Conservation (phyloP, 2,113 vertebrate species). For the Bambusicola thoracicus region DNA sequence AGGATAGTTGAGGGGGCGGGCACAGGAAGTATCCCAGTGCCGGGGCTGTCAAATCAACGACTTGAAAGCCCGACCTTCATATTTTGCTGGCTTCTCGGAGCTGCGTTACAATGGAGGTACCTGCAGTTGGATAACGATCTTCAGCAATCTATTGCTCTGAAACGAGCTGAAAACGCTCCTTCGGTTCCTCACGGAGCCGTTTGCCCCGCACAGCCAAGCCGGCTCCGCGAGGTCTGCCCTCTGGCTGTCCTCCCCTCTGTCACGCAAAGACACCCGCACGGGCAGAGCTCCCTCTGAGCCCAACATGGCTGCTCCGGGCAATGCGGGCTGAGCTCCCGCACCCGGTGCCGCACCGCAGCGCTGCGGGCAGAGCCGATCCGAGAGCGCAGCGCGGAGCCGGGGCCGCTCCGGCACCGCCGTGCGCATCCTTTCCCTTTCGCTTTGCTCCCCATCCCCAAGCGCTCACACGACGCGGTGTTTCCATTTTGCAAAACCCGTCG, state of each 20-base stretch:
- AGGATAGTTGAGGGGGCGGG: constrained; percentile 21
- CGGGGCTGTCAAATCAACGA: constrained; percentile 25
- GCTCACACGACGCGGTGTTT: not conserved
- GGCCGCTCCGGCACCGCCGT: not conserved
- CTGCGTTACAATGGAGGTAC: not conserved
- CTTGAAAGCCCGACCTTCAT: constrained; percentile 24
- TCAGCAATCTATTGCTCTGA: not conserved
- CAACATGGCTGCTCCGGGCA: constrained; percentile 49
- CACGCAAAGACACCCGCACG: not conserved
- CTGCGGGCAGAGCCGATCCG: not conserved
- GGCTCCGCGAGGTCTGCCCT: not conserved
- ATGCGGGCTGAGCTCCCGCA: not conserved
- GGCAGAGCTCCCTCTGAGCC: not conserved
- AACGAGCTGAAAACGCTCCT: not conserved
- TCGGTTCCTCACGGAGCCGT: not conserved
- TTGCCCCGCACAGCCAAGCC: not conserved
- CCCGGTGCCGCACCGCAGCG: not conserved
- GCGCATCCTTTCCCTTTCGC: constrained; percentile 15
- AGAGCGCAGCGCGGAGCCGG: not conserved
- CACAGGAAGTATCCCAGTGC: constrained; percentile 58
- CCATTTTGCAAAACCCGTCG: not conserved
- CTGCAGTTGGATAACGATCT: not conserved
- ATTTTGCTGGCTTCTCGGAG: constrained; percentile 10
- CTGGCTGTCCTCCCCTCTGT: not conserved
- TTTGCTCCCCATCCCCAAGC: not conserved